Evolutionary conservation across 1,140 invertebrate species (phyloP).

Genomic region (Pinna nobilis): DNA sequence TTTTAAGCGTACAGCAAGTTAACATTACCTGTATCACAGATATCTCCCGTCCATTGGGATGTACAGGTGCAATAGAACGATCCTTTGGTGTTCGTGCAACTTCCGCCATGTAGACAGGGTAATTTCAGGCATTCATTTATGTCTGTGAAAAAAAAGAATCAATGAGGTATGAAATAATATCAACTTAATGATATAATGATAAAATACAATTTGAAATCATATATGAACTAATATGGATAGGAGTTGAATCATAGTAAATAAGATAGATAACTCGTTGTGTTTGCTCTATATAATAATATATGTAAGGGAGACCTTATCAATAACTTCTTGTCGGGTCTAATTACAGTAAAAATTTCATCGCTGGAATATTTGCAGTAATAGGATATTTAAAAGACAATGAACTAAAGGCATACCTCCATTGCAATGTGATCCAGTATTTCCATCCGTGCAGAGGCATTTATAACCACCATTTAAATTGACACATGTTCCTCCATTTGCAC

Average conservation of each 20-base stretch:
- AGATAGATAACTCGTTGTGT: background rate
- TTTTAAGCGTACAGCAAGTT: too few species aligned
- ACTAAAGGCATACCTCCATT: constrained; percentile 1
- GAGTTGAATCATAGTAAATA: background rate
- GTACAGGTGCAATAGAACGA: constrained; percentile 76
- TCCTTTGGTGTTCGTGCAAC: constrained; percentile 87
- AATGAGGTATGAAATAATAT: background rate
- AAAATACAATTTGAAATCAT: too few species aligned
- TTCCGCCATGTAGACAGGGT: constrained; percentile 88
- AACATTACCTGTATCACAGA: constrained; percentile 81
- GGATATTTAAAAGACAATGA: background rate
- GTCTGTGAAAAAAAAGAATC: constrained; percentile 29
- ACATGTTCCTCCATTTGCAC: constrained; percentile 6
- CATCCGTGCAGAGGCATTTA: background rate
- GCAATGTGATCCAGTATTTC: background rate
- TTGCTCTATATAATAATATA: background rate
- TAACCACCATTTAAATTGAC: background rate
- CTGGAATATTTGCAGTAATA: background rate
- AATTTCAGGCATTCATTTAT: constrained; percentile 71
- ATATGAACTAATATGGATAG: background rate
- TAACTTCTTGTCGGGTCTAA: background rate
- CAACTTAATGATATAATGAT: too few species aligned
- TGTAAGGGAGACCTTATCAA: background rate
- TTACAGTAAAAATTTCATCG: constrained; percentile 1
- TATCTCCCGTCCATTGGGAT: constrained; percentile 78